These are phyloP conservation scores for Pteronotus mesoamericanus DNA, from an alignment of 2,797 vertebrate genomes.

Conservation along the genomic window DNA sequence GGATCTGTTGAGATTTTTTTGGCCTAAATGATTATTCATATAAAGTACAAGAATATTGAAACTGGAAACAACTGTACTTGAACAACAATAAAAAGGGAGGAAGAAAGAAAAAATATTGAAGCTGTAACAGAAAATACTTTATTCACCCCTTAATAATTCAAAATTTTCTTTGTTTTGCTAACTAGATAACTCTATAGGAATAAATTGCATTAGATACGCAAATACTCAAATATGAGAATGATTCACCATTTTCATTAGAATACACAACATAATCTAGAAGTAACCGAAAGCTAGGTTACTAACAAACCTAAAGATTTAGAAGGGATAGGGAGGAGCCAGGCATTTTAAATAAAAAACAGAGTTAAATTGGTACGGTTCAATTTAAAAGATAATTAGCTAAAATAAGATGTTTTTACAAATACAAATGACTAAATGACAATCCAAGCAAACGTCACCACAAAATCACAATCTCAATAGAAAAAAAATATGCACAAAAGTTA, in stretches of 20 bases:
- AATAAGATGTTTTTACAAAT: too few relatives aligned
- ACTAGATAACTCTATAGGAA: neutral
- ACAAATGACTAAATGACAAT: too few relatives aligned
- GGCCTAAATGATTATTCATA: neutral
- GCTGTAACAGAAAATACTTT: neutral
- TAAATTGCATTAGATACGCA: constrained; percentile 17
- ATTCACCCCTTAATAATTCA: neutral
- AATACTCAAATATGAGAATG: constrained; percentile 24
- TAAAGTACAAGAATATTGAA: constrained; percentile 48
- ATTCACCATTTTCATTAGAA: neutral
- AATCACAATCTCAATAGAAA: too few relatives aligned
- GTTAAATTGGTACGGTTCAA: too few relatives aligned
- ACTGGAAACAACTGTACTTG: too few relatives aligned
- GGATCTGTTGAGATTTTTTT: constrained; percentile 38
- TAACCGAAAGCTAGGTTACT: neutral
- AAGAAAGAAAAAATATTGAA: too few relatives aligned
- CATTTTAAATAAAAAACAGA: too few relatives aligned
- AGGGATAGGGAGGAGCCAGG: too few relatives aligned
- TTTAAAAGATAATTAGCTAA: too few relatives aligned
- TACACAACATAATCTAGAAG: neutral
- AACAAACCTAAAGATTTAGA: neutral
- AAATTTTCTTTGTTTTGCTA: neutral
- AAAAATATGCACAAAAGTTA: too few relatives aligned
- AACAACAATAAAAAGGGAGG: too few relatives aligned
- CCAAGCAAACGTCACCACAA: too few relatives aligned